Evolutionary conservation across 2,888 invertebrate genomes (phyloP), one percentile per base, ranked within the genome.

Genomic region (Argyra leucocephala): DNA sequence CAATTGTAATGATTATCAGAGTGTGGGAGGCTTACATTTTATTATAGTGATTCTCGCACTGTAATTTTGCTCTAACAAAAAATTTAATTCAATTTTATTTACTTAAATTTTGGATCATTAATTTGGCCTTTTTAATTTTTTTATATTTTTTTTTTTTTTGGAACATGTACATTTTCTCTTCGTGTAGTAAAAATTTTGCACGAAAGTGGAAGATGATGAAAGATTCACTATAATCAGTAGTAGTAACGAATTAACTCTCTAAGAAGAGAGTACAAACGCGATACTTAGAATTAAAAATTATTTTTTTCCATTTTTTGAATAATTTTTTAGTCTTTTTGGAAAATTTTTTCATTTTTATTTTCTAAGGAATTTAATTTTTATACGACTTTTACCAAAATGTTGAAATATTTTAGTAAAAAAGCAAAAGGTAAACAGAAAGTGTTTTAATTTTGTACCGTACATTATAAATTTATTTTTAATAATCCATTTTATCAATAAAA

Each of bases 341-440:
- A 48, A 48, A 48, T 18, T 48, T 48, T 48, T 48, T 12, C 6
- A 18, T 18, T 48, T 18, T 48, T 18, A 48, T 18, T 48, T 48
- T 48, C 18, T 48, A 48, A 18, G 48, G 48, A 48, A 5, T n/a
- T 1, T 1, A 48, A 58, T 24, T n/a, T 26, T 22, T 58, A 26
- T 36, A 36, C 58, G 60, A 57, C 18, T 22, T 58, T 22, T 22
- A 22, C 22, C 12, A 58, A 58, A 58, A 58, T 58, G 58, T 58
- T 58, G 3, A 58, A 58, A 58, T 58, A 58, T 58, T 58, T 58
- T 58, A 22, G 12, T 22, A 58, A 58, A 58, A 58, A 58, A 15
- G 18, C 5, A 5, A 22, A 18, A 22, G 58, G 58, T 58, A 22
- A 31, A 31, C 1, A 31, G 12, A 7, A 6, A 31, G 12, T 31